Evolutionary conservation across 2,888 invertebrate genomes (phyloP).

Genomic region (Anagyrus pseudococci): DNA sequence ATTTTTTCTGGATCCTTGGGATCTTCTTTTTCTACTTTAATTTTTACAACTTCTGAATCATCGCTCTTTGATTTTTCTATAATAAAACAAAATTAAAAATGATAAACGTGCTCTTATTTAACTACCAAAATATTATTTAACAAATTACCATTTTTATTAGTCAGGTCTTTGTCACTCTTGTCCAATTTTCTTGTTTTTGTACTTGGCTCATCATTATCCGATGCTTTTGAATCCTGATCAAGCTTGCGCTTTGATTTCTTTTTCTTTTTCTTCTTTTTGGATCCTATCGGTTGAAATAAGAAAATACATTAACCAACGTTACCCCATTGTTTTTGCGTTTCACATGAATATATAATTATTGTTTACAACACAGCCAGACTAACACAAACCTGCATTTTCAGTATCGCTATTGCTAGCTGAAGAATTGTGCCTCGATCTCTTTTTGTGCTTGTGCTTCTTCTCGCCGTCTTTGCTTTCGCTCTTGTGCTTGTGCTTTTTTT

Average conservation of each 20-base stretch:
- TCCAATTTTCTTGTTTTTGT: constrained; percentile 43
- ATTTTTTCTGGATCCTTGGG: constrained; percentile 58
- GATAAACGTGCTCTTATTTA: neutral
- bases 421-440: constrained; percentile 55
- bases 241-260: constrained; percentile 36
- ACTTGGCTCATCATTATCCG: constrained; percentile 46
- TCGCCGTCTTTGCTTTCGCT: constrained; percentile 39
- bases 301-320: no score
- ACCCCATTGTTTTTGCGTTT: no score
- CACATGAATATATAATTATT: neutral
- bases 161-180: constrained; percentile 20
- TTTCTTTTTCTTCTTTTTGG: constrained; percentile 36
- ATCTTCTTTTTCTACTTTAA: constrained; percentile 41
- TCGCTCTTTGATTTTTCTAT: constrained; percentile 5
- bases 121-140: constrained; percentile 1
- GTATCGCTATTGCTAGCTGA: constrained; percentile 46
- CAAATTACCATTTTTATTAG: constrained; percentile 11
- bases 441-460: constrained; percentile 61
- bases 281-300: no score
- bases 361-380: neutral
- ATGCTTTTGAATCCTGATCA: constrained; percentile 20
- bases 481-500: constrained; percentile 43
- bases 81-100: constrained; percentile 5
- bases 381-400: constrained; percentile 31
- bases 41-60: constrained; percentile 17